Conservation (phyloP, 2,888 invertebrate genomes). For the Mycalesis mineus region DNA sequence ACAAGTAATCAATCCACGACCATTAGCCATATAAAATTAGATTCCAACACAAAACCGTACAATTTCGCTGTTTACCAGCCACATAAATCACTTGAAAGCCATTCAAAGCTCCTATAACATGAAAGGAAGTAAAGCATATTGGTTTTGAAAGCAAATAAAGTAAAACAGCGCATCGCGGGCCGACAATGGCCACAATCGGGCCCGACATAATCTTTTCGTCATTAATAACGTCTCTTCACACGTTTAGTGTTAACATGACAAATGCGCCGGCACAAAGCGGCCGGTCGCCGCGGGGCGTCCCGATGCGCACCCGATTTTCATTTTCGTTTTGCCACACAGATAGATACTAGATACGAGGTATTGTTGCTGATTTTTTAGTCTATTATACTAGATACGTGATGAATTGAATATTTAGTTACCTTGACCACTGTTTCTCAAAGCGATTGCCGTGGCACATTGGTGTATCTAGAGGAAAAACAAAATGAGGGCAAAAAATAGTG, state of each 20-base stretch:
- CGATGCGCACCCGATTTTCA: slow-evolving; percentile 46
- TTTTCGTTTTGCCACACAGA: slow-evolving; percentile 50
- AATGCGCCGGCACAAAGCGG: slow-evolving; percentile 62
- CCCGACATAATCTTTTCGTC: slow-evolving; percentile 63
- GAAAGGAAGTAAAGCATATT: slow-evolving; percentile 28
- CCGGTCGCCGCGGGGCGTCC: slow-evolving; percentile 53
- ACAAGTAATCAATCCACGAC: background rate
- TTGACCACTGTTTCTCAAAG: no score
- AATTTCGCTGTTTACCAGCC: slow-evolving; percentile 17
- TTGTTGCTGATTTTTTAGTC: background rate
- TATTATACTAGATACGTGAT: no score
- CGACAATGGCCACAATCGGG: slow-evolving; percentile 56
- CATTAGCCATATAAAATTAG: background rate
- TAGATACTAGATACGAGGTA: slow-evolving; percentile 21
- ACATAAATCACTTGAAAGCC: slow-evolving; percentile 25
- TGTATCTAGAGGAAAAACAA: no score
- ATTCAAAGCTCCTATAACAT: slow-evolving; percentile 25
- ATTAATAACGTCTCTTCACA: slow-evolving; percentile 74
- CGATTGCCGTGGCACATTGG: no score
- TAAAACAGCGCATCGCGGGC: slow-evolving; percentile 23
- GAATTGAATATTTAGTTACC: no score
- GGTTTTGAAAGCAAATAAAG: slow-evolving; percentile 37
- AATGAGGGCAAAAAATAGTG: no score
- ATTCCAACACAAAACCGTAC: slow-evolving; percentile 13
- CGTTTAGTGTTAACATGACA: slow-evolving; percentile 76